Conservation (phyloP, 2,113 vertebrate species). For the Chaenocephalus aceratus region DNA sequence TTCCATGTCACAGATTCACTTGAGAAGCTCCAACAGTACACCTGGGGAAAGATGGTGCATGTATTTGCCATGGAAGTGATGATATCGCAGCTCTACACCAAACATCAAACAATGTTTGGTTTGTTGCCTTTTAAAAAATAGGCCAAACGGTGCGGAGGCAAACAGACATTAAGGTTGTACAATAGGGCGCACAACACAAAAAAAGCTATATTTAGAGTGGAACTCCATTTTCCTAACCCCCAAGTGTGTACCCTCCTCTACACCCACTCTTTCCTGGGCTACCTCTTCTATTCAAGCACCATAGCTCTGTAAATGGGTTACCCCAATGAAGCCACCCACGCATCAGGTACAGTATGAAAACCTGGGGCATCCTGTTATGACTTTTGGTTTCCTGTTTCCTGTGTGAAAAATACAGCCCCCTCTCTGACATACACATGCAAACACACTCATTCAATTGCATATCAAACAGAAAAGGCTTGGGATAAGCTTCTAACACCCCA, state of each 20-base stretch:
- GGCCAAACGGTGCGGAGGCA: slow-evolving; percentile 53
- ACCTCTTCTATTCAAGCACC: slow-evolving; percentile 52
- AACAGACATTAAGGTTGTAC: slow-evolving; percentile 38
- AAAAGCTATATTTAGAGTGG: slow-evolving; percentile 75
- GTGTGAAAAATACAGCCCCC: slow-evolving; percentile 71
- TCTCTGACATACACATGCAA: slow-evolving; percentile 31
- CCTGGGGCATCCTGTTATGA: slow-evolving; percentile 84
- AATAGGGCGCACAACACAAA: slow-evolving; percentile 5
- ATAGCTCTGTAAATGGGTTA: slow-evolving; percentile 76
- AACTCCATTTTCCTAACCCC: slow-evolving; percentile 77
- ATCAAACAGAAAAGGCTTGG: slow-evolving; percentile 38
- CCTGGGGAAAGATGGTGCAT: slow-evolving; percentile 61
- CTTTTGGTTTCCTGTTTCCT: slow-evolving; percentile 85
- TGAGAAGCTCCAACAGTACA: slow-evolving; percentile 53
- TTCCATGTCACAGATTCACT: slow-evolving; percentile 60
- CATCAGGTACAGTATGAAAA: slow-evolving; percentile 84
- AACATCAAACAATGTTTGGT: slow-evolving; percentile 72
- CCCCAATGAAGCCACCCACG: slow-evolving; percentile 80
- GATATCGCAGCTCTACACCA: slow-evolving; percentile 44
- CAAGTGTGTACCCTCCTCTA: slow-evolving; percentile 64
- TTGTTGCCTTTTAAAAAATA: slow-evolving; percentile 70
- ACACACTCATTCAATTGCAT: slow-evolving; percentile 29
- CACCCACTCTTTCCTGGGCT: slow-evolving; percentile 74
- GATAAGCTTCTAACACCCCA: slow-evolving; percentile 45
- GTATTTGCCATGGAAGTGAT: slow-evolving; percentile 60